Evolutionary conservation across 1,140 invertebrate genomes (phyloP), one percentile per base, ranked within the genome.

Genomic region (Oncopodura yosiiana): DNA sequence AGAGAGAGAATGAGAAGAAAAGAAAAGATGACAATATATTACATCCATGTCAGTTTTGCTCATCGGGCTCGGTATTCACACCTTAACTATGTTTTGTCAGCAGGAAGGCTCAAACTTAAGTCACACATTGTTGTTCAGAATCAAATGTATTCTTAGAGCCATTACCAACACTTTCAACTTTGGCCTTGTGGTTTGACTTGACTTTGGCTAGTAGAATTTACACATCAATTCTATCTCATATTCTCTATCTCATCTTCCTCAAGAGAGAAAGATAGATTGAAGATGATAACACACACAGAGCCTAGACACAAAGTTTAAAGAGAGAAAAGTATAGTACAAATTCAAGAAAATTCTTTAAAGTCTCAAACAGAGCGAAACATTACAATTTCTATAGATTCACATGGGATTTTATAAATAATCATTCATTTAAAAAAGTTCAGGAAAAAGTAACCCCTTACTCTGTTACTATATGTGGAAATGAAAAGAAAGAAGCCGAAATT

Each of bases 51-150:
- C 54, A 51, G 45, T n/a, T 51, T 30, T 50, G 18, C 27, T 56
- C 38, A 50, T 26, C 54, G 39, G 49, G n/a, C n/a, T 55, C 48
- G 42, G 30, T 27, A 52, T 58, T 58, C 56, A 58, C 56, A 58
- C 56, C 56, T 53, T 58, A 52, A 58, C 49, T 42, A 58, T 58
- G 56, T 58, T 58, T 58, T 58, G 56, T 53, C 56, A 58, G 56
- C 56, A 51, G 56, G 56, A 46, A 26, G 24, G 49, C 48, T 18
- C 14, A 27, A 18, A 6, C 4, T 48, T 29, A 3, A n/a, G n/a
- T n/a, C n/a, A n/a, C n/a, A n/a, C n/a, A n/a, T n/a, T n/a, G n/a
- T n/a, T n/a, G 27, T 18, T 9, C 16, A 37, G 2, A 4, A 24
- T 26, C 46, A 9, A 37, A 36, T 49, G 32, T 6, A 14, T 34